A percentile compares a stretch with the other conserved stretches of the same genome.
These are phyloP conservation scores for Darevskia nairensis DNA, from an alignment of 2,797 vertebrate species.

Conservation along the genomic window DNA sequence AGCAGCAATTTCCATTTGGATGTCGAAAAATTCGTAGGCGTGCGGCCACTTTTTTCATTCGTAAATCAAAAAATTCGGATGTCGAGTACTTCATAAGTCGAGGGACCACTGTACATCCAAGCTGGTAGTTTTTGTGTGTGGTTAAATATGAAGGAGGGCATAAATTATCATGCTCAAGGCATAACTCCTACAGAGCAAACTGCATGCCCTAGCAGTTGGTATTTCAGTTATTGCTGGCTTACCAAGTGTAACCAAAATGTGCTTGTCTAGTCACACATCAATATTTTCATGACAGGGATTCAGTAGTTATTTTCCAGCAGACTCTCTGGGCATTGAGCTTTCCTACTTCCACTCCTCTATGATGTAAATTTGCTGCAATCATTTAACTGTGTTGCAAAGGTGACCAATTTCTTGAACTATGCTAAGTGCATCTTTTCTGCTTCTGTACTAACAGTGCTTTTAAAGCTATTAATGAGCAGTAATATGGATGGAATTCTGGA, in stretches of 20 bases:
- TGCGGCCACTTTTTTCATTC: too few relatives aligned
- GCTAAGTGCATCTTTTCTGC: constrained; percentile 45
- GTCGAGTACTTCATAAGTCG: too few relatives aligned
- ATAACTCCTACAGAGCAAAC: not conserved
- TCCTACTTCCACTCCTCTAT: not conserved
- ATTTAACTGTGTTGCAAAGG: not conserved
- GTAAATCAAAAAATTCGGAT: too few relatives aligned
- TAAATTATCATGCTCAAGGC: not conserved
- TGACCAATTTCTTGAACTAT: constrained; percentile 9
- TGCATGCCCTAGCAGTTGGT: too few relatives aligned
- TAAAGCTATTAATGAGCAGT: constrained; percentile 87
- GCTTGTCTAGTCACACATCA: not conserved
- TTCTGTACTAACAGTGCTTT: constrained; percentile 82
- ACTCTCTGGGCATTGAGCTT: not conserved
- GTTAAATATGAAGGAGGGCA: not conserved
- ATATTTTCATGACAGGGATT: not conserved
- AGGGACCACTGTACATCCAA: not conserved
- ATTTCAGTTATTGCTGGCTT: not conserved
- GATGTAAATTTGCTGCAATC: too few relatives aligned
- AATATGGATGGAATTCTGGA: constrained; percentile 90
- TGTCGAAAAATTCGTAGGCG: too few relatives aligned
- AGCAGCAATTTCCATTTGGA: too few relatives aligned
- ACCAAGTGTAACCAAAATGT: not conserved
- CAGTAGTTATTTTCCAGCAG: not conserved
- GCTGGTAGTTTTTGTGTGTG: not conserved